phyloP scores from a whole-genome alignment of 1,140 invertebrate genomes.

The Neodiprion virginianus region DNA sequence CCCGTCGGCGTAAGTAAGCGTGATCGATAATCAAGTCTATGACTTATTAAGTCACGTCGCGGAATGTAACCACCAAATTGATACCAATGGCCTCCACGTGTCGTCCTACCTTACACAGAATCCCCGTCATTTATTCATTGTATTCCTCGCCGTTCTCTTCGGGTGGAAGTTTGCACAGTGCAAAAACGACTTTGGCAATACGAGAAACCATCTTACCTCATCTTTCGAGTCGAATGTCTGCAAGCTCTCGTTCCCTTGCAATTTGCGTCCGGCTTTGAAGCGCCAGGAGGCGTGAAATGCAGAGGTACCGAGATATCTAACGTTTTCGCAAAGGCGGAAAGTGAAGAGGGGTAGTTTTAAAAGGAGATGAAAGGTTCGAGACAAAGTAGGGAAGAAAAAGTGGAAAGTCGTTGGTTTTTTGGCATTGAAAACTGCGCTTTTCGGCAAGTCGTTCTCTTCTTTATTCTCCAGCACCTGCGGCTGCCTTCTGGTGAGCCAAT shows the following conservation, averaged over 20 bases:
- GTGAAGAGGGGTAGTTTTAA: not conserved
- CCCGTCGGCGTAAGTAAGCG: not conserved
- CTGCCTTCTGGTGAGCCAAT: not conserved
- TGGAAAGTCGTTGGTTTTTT: not conserved
- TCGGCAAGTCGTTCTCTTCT: not conserved
- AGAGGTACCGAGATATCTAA: not conserved
- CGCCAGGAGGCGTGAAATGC: not conserved
- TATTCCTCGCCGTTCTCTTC: not conserved
- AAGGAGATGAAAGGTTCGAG: not conserved
- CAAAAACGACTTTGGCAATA: too few species aligned
- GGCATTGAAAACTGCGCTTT: not conserved
- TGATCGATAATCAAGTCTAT: not conserved
- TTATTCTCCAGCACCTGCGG: not conserved
- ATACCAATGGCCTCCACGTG: not conserved
- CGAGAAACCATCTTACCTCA: too few species aligned
- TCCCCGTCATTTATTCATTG: not conserved
- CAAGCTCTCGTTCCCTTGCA: not conserved
- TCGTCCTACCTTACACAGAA: not conserved
- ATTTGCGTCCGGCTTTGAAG: not conserved
- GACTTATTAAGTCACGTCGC: not conserved
- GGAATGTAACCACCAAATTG: not conserved
- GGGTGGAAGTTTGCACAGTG: too few species aligned
- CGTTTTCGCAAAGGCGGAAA: not conserved
- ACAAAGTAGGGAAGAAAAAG: not conserved
- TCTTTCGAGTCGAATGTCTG: too few species aligned